These are phyloP conservation scores for Carcharodon carcharias DNA, from an alignment of 2,797 vertebrate genomes.

Conservation along the genomic window DNA sequence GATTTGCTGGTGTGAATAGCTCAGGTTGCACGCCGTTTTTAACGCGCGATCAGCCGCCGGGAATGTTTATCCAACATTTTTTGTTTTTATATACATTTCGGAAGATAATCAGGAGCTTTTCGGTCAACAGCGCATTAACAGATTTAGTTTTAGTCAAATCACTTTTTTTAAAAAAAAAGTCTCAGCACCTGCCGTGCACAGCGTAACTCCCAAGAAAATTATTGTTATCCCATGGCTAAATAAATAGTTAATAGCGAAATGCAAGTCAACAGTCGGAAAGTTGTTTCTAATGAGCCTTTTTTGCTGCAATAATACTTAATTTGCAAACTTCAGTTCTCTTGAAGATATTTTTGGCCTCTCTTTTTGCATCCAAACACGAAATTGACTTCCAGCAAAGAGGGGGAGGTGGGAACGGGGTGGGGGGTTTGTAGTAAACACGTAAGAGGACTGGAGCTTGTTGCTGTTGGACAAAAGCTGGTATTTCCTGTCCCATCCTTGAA, in stretches of 20 bases:
- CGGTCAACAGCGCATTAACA: background rate
- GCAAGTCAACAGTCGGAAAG: background rate
- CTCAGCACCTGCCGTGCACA: background rate
- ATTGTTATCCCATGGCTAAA: background rate
- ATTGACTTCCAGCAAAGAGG: background rate
- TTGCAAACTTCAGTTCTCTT: background rate
- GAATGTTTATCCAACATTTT: background rate
- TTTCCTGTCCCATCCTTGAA: slow-evolving; percentile 27
- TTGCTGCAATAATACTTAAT: background rate
- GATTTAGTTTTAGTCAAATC: background rate
- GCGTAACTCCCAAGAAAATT: background rate
- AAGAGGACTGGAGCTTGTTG: background rate
- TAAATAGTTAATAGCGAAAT: background rate
- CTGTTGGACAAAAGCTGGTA: background rate
- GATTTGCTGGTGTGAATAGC: background rate
- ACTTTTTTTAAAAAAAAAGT: too few relatives aligned
- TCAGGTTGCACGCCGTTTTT: background rate
- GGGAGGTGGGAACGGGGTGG: too few relatives aligned
- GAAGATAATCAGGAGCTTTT: too few relatives aligned
- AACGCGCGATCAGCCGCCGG: background rate
- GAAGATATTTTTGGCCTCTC: background rate
- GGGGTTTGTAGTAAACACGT: background rate
- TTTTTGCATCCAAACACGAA: background rate
- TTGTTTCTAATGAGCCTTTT: background rate
- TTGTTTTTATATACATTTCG: background rate